Evolutionary conservation across 2,113 vertebrate genomes (phyloP), one percentile per base, ranked within the genome.

Genomic region (Urocitellus parryii): DNA sequence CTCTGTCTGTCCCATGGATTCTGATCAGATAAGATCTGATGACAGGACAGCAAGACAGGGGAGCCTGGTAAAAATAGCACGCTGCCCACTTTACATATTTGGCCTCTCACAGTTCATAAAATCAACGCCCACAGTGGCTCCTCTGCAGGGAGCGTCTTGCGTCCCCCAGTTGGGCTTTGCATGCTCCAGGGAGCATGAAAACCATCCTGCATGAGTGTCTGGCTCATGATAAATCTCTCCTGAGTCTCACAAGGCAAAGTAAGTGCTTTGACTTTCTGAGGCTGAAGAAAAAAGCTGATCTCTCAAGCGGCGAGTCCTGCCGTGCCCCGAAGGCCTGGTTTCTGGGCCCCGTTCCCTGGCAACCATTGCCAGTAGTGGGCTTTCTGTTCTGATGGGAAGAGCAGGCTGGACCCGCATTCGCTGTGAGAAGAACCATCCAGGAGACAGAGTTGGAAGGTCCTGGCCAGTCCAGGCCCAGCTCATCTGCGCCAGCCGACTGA

Each of bases 291-390:
- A 45, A 73, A 24, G 34, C 72, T 94, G 70, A 72, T 74, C 51
- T 45, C 45, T 82, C 65, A 58, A 67, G 39, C 37, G 4, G 0
- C 95, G 81, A 48, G 94, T 96, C 58, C 78, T 92, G 91, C 94
- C 88, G 88, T 87, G 88, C 97, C 92, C 85, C 92, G 74, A 97
- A 51, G 65, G 90, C 92, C 95, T 61, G 92, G 37, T 95, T 51
- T 94, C 92, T 17, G 94, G 6, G 92, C 74, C 88, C 95, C 81
- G 1, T 6, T 95, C 93, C 65, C 58, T 91, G 88, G 95, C 97
- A 97, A 45, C 80, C 76, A 34, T 73, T 90, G 94, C 97, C 97
- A 95, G 83, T 37, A 51, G 48, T 27, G 10, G 39, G 27, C 70
- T 87, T 76, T 88, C 86, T 27, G 6, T 58, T 48, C 87, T 91